Evolutionary conservation across 2,113 vertebrate species (phyloP), one percentile per base, ranked within the genome.

Genomic region (Pagrus major): DNA sequence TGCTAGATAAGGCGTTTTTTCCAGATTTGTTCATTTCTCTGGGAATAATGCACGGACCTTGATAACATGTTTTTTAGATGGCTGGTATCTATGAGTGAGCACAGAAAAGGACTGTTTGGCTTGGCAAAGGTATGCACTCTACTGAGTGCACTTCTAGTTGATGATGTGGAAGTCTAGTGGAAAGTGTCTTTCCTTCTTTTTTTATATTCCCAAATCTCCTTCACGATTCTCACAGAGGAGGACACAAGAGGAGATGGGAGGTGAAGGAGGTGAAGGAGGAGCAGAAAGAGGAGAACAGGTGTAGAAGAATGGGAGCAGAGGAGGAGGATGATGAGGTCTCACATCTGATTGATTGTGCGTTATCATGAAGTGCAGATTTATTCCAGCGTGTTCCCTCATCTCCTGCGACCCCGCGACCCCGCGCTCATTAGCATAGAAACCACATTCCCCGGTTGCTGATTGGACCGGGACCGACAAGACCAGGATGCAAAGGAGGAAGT

Each of bases 361-460:
- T 29, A 68, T 88, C 67, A 86, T 86, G 66, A 86, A 85, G 84
- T 58, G 73, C n/a, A 88, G 84, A 91, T 89, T 90, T 85, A 87
- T 90, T 86, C 80, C 47, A 8, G 23, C 18, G 41, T 25, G 76
- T 81, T 86, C 78, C 71, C 66, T 83, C 86, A 11, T 86, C 80
- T 74, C 31, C 70, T 1, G 31, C 37, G 58, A 88, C 88, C 89
- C 72, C 46, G n/a, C 11, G 78, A 90, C 85, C 84, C 64, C 27
- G 0, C 44, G 6, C 86, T 88, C 86, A 91, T 91, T 91, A 83
- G 71, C 89, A 91, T 90, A 91, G 85, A 89, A 85, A 91, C 67
- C 86, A 85, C 85, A 89, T 89, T 91, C 54, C 56, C 71, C 11
- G 9, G 25, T 60, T 65, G 60, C 70, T 88, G 81, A 91, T 92